Base-by-base conservation (phyloP, 2,113 vertebrate genomes). In the Alligator mississippiensis region DNA sequence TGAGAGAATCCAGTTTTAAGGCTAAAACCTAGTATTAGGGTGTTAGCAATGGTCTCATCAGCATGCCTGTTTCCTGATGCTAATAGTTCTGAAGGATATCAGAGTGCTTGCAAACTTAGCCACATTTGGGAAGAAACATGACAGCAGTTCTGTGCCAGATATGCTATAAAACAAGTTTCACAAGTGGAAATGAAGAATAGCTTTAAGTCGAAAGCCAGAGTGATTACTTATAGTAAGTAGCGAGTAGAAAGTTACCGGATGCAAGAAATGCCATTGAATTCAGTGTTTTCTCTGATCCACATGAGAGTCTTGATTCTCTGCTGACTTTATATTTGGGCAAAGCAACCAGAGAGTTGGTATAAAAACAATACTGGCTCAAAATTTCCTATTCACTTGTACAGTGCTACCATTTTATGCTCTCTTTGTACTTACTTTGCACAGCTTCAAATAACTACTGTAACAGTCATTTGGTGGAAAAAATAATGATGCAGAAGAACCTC, bases 21-120 rank as follows among this genome's bases (percentile, higher is more conserved):
- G 64, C 89, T 81, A 7, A 84, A 61, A 81, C 60, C 22, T 90
- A 92, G 80, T 92, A 34, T 81, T 85, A 77, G 74, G 83, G 75
- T 34, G 54, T 85, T 93, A 89, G 28, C 89, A 87, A 22, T 25
- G 60, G 21, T 28, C 27, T 63, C 25, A 18, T 24, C 88, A 62
- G 30, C 77, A 74, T 80, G 81, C 70, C 34, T 30, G 11, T 72
- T 22, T 8, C 34, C 34, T 55, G 9, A 60, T 90, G 27, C 27
- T 70, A 27, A 54, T 25, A 84, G 62, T 11, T 22, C 28, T 78
- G 77, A 68, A 61, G 93, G 54, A 87, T 17, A 30, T 62, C 34
- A 80, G 30, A 22, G 21, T 4, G 11, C 70, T 74, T 38, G 24
- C 19, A 74, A 22, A 74, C 24, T 6, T 74, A 47, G 70, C 5